These are phyloP conservation scores for Tragelaphus buxtoni DNA, from an alignment of 2,113 vertebrate species.

Conservation along the genomic window DNA sequence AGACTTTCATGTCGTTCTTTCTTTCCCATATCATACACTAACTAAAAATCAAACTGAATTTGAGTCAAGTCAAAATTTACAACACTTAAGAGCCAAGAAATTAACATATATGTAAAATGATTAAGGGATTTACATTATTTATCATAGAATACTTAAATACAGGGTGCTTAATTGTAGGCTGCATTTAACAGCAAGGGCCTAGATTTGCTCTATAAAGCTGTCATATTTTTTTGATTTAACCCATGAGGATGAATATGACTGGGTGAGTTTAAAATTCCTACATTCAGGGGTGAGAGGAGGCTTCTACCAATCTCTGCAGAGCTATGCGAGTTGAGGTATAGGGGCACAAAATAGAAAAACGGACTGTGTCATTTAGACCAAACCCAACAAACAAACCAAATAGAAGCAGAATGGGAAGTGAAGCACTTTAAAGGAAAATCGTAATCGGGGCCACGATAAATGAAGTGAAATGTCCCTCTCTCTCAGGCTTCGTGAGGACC, in stretches of 20 bases:
- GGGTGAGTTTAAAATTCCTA: background rate
- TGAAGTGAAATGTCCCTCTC: too few relatives aligned
- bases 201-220: background rate
- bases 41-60: background rate
- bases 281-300: background rate
- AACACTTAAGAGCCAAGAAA: background rate
- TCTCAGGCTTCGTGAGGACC: fast-evolving
- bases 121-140: background rate
- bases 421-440: background rate
- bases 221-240: background rate
- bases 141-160: background rate
- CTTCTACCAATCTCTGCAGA: background rate
- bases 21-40: background rate
- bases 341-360: background rate
- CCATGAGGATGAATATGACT: background rate
- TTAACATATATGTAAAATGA: background rate
- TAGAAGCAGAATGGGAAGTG: background rate
- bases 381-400: background rate
- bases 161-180: background rate
- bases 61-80: background rate
- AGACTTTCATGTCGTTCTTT: background rate
- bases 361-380: background rate
- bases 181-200: background rate
- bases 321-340: background rate
- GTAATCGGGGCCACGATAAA: background rate